Evolutionary conservation across 2,888 invertebrate species (phyloP).

Genomic region (Selenia dentaria): DNA sequence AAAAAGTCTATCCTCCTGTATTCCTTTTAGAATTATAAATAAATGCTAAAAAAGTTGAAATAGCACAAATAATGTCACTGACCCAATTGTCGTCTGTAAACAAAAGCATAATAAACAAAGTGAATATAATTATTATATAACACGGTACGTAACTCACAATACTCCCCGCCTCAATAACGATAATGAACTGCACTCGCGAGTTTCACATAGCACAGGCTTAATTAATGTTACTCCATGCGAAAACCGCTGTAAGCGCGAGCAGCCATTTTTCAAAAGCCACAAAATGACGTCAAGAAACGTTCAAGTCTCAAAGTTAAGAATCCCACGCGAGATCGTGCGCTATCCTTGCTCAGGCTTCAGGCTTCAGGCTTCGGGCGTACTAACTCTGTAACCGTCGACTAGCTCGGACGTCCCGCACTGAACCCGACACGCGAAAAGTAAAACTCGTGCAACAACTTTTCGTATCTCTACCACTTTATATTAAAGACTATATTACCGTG

Average conservation of each 20-base stretch:
- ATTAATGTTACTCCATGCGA: neutral
- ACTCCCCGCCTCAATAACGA: no score
- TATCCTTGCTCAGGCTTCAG: conserved; percentile 42
- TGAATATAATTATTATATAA: no score
- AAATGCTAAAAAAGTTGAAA: no score
- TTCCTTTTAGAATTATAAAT: no score
- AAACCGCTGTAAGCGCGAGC: neutral
- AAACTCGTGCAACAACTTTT: conserved; percentile 4
- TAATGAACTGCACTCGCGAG: no score
- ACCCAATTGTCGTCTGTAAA: no score
- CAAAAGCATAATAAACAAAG: no score
- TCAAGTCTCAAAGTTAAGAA: conserved; percentile 21
- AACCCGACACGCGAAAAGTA: conserved; percentile 16
- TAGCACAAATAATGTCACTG: no score
- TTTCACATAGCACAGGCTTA: neutral
- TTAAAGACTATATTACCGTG: conserved; percentile 16
- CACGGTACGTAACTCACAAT: no score
- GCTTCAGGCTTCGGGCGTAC: conserved; percentile 42
- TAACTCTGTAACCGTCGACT: conserved; percentile 43
- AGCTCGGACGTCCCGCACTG: conserved; percentile 42
- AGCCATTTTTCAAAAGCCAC: conserved; percentile 13
- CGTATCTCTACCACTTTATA: conserved; percentile 8
- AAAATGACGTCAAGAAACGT: conserved; percentile 14
- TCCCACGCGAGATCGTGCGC: neutral
- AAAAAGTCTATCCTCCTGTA: no score